Percentiles rank a stretch among this genome's conserved stretches.
Conservation (phyloP, 2,113 vertebrate species). For the Elaphurus davidianus region DNA sequence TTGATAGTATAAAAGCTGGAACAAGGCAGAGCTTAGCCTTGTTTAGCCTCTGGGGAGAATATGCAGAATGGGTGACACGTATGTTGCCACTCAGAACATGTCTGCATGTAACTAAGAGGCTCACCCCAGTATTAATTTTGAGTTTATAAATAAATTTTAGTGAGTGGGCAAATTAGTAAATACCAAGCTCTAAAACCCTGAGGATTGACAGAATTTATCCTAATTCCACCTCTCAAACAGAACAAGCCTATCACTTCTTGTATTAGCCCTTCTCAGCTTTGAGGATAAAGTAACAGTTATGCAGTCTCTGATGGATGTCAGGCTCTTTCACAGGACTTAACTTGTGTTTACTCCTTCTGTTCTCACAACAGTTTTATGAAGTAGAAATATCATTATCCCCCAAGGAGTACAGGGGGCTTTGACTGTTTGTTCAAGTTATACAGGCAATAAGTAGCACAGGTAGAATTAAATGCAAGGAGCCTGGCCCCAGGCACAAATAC, state of each 20-base stretch:
- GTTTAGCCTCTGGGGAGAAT: neutral
- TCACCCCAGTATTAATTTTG: neutral
- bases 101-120: neutral
- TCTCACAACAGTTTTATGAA: neutral
- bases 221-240: neutral
- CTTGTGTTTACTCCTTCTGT: neutral
- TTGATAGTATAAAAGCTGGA: neutral
- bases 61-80: fast-evolving
- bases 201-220: neutral
- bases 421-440: neutral
- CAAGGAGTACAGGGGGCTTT: neutral
- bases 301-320: neutral
- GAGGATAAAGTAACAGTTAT: neutral
- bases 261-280: neutral
- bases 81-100: neutral
- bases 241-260: neutral
- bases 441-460: neutral
- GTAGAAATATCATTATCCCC: neutral
- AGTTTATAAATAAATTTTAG: neutral
- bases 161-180: neutral
- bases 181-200: neutral
- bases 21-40: neutral
- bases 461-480: neutral
- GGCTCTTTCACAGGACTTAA: neutral
- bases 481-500: neutral